Percentiles rank a stretch among this genome's conserved stretches.
phyloP scores from a whole-genome alignment of 2,113 vertebrate species.

The Papio anubis region DNA sequence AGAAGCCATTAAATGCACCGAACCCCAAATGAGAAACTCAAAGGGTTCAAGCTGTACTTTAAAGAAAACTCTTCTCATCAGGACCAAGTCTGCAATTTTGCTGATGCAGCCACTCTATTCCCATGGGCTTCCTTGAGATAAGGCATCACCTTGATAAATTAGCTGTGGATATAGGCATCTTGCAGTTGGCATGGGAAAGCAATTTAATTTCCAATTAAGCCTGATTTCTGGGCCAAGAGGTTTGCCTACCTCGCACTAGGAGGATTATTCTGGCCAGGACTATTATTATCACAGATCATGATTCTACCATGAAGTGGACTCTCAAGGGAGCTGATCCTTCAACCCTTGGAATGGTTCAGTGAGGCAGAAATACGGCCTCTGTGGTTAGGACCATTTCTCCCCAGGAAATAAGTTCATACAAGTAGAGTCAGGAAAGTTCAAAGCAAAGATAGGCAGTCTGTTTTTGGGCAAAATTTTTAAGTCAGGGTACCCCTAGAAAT shows the following conservation, averaged over 20 bases:
- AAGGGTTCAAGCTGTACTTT: background rate
- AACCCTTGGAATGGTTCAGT: background rate
- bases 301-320: background rate
- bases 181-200: slow-evolving; percentile 51
- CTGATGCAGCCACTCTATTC: background rate
- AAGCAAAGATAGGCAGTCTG: background rate
- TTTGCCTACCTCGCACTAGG: slow-evolving; percentile 14
- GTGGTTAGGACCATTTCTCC: background rate
- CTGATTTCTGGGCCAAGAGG: slow-evolving; percentile 42
- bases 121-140: background rate
- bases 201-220: slow-evolving; percentile 74
- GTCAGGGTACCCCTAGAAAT: background rate
- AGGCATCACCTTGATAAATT: slow-evolving; percentile 58
- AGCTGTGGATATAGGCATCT: slow-evolving; percentile 43
- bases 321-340: background rate
- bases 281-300: background rate
- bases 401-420: background rate
- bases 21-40: background rate
- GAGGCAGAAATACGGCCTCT: background rate
- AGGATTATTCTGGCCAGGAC: slow-evolving; percentile 25
- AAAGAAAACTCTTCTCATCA: background rate
- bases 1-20: background rate
- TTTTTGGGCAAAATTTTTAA: background rate
- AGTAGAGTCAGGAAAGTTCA: background rate
- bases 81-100: background rate